Evolutionary conservation across 2,797 vertebrate species (phyloP), one percentile per base, ranked within the genome.

Genomic region (Myotis planiceps): DNA sequence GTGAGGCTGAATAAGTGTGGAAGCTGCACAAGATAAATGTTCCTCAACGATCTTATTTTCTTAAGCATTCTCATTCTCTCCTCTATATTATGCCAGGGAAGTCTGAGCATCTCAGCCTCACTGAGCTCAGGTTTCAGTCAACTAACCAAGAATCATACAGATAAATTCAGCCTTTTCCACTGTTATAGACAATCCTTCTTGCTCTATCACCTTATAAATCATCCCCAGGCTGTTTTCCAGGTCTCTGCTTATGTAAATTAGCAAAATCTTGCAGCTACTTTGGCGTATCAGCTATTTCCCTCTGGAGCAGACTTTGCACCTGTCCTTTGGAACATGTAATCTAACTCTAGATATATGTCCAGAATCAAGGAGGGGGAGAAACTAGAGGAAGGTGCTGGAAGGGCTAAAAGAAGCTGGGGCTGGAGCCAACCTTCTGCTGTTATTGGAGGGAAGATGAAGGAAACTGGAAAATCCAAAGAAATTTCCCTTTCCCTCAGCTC

Each of bases 161-260:
- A 95, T 83, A 84, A 91, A 94, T 74, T 96, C 80, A 91, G 51
- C 34, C 71, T 45, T 29, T 68, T 39, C 23, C 39, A 68, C 27
- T 39, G 8, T 81, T 63, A 4, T 5, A 83, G 79, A 82, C 29
- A 37, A 68, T 42, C n/a, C 15, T 88, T n/a, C 34, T 60, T 88
- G 32, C 23, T 88, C 75, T 72, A 16, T 74, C 45, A 58, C 27
- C 51, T 96, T 92, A 65, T 32, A 88, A 81, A 87, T 96, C 74
- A 89, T 80, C 34, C 65, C 4, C 6, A 81, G 58, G 72, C 85
- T 86, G 47, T 91, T 90, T 95, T 86, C 34, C 55, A 90, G 51
- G 74, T 92, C n/a, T 95, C 39, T 58, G 74, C 27, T 80, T 74
- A 83, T 75, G 19, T 91, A 92, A 94, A 88, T 74, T 94, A 88